Evolutionary conservation across 1,140 invertebrate genomes (phyloP), one percentile per base, ranked within the genome.

Genomic region (Heliconius nattereri): DNA sequence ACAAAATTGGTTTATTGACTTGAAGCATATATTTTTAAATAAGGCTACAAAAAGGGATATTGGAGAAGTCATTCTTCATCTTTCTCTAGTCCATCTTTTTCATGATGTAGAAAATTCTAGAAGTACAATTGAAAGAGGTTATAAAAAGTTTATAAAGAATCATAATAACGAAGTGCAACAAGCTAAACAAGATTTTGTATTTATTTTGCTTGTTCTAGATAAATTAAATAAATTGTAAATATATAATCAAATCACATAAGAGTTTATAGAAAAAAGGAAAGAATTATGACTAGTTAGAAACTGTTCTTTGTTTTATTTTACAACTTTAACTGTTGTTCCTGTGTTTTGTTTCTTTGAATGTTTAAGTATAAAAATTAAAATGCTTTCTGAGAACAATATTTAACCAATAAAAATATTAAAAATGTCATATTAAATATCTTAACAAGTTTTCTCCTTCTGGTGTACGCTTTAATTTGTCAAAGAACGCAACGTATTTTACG

Each of bases 1-100:
- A 0, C 92, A 92, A 75, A 81, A 76, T 23, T 94, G 90, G 91
- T 91, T 81, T 20, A 0, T 82, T 9, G 88, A 92, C 40, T 75
- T 92, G 0, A 91, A 91, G 72, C 71, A 83, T 7, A 40, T 91
- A 20, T 92, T 88, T 37, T 29, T 94, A 7, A 81, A 82, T 23
- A 70, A 79, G 11, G 81, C 79, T 2, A 32, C 71, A 16, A 86
- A 75, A 35, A 86, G 81, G 35, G 32, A 83, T 11, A 49, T 87
- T 2, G 66, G 87, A 11, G 80, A 85, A 76, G 20, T 92, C 0
- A 9, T 91, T 11, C 74, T 94, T 7, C 92, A 94, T 80, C 49
- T 94, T 2, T 75, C 80, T 16, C 73, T 86, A 1, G 76, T 82
- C 20, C 87, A 81, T 76, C 75, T 92, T 8, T 71, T 92, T 2